These are phyloP conservation scores for Athalia rosae DNA, from an alignment of 2,888 invertebrate species.

Conservation along the genomic window DNA sequence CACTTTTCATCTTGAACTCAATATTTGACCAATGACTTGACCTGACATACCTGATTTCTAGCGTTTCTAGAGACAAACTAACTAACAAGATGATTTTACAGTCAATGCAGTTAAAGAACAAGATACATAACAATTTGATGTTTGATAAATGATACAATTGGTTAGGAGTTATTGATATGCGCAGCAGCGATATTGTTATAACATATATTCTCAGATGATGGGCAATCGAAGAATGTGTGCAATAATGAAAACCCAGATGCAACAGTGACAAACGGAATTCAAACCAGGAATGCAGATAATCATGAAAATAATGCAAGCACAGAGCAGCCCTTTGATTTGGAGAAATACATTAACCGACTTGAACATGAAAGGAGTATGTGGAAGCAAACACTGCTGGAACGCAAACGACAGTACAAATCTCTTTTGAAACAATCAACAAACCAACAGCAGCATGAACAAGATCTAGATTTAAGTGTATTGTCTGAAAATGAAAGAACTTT, in stretches of 20 bases:
- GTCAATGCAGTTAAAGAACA: too few relatives aligned
- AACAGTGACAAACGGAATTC: constrained; percentile 7
- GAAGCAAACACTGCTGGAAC: constrained; percentile 55
- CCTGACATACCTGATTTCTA: too few relatives aligned
- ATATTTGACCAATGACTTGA: too few relatives aligned
- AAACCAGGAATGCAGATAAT: not conserved
- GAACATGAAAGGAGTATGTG: constrained; percentile 60
- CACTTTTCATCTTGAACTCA: not conserved
- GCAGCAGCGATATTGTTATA: not conserved
- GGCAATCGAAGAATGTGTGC: not conserved
- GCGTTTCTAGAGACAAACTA: too few relatives aligned
- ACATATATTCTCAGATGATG: constrained; percentile 6
- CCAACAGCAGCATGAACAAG: constrained; percentile 47
- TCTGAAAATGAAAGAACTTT: constrained; percentile 58
- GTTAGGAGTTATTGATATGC: not conserved
- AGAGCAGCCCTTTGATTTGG: constrained; percentile 56
- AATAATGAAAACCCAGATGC: not conserved
- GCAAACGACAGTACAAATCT: constrained; percentile 52
- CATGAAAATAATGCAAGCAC: not conserved
- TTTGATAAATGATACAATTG: too few relatives aligned
- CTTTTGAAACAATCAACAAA: constrained; percentile 46
- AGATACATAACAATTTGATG: too few relatives aligned
- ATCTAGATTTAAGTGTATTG: constrained; percentile 55
- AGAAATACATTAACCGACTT: constrained; percentile 57
- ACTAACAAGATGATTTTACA: too few relatives aligned